Conservation (phyloP, 2,113 vertebrate genomes). For the Tachysurus vachellii region DNA sequence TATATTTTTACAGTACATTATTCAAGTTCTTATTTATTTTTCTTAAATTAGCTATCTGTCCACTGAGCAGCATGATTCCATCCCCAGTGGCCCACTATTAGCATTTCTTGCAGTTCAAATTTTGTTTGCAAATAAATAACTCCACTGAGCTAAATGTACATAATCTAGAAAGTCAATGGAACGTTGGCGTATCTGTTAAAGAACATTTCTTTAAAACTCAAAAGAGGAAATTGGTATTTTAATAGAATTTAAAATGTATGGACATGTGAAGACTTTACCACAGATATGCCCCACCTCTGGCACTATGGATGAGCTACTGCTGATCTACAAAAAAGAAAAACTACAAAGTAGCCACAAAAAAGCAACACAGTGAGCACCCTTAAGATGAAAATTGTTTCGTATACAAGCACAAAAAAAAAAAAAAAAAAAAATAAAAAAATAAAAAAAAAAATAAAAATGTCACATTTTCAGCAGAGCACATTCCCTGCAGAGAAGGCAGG, state of each 20-base stretch:
- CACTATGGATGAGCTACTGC: background rate
- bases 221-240: background rate
- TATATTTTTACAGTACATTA: background rate
- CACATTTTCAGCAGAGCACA: conserved; percentile 36
- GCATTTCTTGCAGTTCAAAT: background rate
- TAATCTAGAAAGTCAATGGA: background rate
- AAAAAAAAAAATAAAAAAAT: background rate
- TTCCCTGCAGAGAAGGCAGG: conserved; percentile 11
- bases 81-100: background rate
- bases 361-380: background rate
- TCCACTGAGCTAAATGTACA: background rate
- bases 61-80: background rate
- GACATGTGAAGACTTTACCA: background rate
- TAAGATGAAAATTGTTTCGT: conserved; percentile 11
- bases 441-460: background rate
- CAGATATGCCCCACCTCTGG: background rate
- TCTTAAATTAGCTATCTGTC: background rate
- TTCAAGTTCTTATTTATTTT: too few species aligned
- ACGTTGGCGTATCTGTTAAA: background rate
- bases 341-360: too few species aligned
- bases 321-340: background rate
- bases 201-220: background rate
- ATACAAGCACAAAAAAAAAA: background rate
- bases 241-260: background rate
- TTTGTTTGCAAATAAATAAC: background rate